Evolutionary conservation across 2,888 invertebrate genomes (phyloP), one percentile per base, ranked within the genome.

Genomic region (Chrysina gloriosa): DNA sequence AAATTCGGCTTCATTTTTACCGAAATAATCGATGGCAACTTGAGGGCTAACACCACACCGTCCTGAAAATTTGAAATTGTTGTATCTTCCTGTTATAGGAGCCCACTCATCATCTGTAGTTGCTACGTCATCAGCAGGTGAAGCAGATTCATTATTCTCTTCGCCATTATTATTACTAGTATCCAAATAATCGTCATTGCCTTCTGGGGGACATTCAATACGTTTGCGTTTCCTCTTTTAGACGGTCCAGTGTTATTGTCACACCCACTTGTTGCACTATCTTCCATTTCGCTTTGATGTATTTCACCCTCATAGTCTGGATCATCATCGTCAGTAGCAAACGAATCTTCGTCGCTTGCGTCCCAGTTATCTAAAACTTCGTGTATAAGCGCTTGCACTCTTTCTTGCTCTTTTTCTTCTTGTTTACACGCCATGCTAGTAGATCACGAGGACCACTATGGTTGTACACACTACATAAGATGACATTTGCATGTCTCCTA

Each of bases 31-130:
- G 11, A 23, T 23, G 21, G 48, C 48, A n/a, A 48, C 48, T 19
- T 48, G 48, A 48, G 16, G 48, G 48, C 48, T 21, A 48, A 48
- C 25, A 48, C 48, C 48, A 48, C 25, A 16, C 5, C 23, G 21
- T 48, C 21, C 23, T 21, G 48, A 48, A 48, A 48, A 48, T 21
- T 48, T 48, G 19, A 48, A 48, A 21, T 48, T 48, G 48, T 48
- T 48, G 23, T 48, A 21, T 21, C 3, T 48, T 48, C 16, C 48
- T 48, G 48, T 48, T n/a, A n/a, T n/a, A n/a, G n/a, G n/a, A n/a
- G n/a, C n/a, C n/a, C n/a, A n/a, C n/a, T n/a, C 25, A 48, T 48
- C 48, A 48, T 4, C 21, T 21, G 48, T 19, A 21, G 48, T 48
- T 21, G 48, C 19, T 19, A 19, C 48, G 21, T 48, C 48, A 21